phyloP scores from a whole-genome alignment of 2,888 invertebrate genomes.

The Melieria picta region DNA sequence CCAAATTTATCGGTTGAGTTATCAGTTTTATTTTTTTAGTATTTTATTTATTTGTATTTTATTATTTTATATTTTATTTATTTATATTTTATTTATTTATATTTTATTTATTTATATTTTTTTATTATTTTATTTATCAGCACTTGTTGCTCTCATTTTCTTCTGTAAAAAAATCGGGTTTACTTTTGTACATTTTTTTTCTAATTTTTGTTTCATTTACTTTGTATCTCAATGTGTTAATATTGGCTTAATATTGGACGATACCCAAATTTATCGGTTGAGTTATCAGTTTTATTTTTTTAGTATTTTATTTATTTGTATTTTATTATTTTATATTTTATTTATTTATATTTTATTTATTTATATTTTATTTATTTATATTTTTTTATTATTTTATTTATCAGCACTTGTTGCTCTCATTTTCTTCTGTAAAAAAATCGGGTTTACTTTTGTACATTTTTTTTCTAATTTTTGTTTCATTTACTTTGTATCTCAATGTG shows the following conservation, averaged over 20 bases:
- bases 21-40: background rate
- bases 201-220: no score
- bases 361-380: no score
- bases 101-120: background rate
- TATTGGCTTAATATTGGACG: no score
- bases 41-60: conserved; percentile 1
- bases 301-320: background rate
- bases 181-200: no score
- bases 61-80: background rate
- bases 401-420: background rate
- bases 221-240: no score
- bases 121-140: background rate
- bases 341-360: background rate
- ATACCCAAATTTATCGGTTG: background rate
- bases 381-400: background rate
- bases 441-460: no score
- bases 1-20: background rate
- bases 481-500: no score
- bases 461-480: no score
- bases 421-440: background rate
- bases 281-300: background rate
- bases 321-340: conserved; percentile 2
- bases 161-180: background rate
- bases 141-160: background rate
- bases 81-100: background rate